These are phyloP conservation scores for Hapalemur alaotrensis DNA, from an alignment of 2,797 vertebrate species.

Conservation along the genomic window DNA sequence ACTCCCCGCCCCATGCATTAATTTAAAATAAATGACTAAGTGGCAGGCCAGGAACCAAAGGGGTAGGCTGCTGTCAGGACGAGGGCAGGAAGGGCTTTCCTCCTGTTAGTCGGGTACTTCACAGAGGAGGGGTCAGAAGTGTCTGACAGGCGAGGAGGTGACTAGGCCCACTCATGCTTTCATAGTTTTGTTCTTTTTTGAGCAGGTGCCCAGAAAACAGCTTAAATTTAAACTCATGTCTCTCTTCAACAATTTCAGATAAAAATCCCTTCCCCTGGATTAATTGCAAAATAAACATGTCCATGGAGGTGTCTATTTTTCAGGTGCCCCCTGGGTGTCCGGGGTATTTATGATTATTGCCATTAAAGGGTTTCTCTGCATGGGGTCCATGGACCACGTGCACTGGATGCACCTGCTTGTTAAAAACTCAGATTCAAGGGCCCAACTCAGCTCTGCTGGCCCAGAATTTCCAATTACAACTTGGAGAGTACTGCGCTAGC, in stretches of 20 bases:
- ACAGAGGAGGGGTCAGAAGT: not conserved
- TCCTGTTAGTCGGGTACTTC: not conserved
- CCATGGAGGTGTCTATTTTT: not conserved
- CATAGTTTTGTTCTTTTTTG: not conserved
- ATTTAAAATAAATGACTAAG: not conserved
- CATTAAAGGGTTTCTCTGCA: not conserved
- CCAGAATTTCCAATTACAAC: not conserved
- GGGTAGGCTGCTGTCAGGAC: fast-evolving
- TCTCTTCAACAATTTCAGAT: not conserved
- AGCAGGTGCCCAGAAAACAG: not conserved
- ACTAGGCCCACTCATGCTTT: not conserved
- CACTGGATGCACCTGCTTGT: not conserved
- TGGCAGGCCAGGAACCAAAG: not conserved
- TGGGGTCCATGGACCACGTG: fast-evolving
- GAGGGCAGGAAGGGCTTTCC: not conserved
- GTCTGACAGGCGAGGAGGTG: not conserved
- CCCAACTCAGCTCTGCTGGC: not conserved
- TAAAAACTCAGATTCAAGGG: not conserved
- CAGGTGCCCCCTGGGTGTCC: no score
- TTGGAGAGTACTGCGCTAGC: fast-evolving
- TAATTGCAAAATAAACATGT: not conserved
- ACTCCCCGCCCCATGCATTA: not conserved
- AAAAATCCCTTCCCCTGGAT: not conserved
- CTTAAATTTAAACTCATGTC: not conserved
- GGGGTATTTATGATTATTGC: no score